A percentile compares a stretch with the other conserved stretches of the same genome.
Conservation (phyloP, 2,888 invertebrate genomes). For the Eristalinus sepulchralis region DNA sequence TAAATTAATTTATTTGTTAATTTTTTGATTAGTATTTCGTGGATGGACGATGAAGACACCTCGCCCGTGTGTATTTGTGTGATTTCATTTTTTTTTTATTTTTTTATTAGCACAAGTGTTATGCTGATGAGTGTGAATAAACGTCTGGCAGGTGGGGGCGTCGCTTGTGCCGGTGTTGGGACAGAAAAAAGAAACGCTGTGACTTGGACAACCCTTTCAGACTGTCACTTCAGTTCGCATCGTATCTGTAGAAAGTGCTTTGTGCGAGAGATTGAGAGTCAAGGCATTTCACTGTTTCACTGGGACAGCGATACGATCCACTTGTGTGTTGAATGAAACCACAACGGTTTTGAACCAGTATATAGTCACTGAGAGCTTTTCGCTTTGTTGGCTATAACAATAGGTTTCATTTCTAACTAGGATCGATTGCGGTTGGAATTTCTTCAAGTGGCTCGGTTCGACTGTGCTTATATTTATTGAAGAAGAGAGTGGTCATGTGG, state of each 20-base stretch:
- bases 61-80: background rate
- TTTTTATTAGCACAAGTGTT: slow-evolving; percentile 8
- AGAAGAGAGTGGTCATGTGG: too few species aligned
- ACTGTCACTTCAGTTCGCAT: background rate
- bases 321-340: background rate
- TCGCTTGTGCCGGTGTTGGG: background rate
- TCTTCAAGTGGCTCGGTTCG: background rate
- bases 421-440: background rate
- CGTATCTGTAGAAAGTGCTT: background rate
- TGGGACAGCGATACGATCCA: too few species aligned
- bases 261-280: too few species aligned
- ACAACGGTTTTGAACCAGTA: background rate
- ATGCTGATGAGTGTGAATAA: background rate
- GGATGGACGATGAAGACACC: slow-evolving; percentile 5
- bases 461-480: too few species aligned
- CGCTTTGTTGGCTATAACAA: background rate
- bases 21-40: slow-evolving; percentile 5
- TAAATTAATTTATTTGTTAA: slow-evolving; percentile 39
- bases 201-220: background rate
- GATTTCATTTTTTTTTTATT: background rate
- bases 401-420: background rate
- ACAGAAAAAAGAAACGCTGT: background rate
- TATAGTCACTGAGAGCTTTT: background rate
- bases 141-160: background rate
- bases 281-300: too few species aligned